phyloP scores from a whole-genome alignment of 1,140 invertebrate species.

The Solenopsis invicta region DNA sequence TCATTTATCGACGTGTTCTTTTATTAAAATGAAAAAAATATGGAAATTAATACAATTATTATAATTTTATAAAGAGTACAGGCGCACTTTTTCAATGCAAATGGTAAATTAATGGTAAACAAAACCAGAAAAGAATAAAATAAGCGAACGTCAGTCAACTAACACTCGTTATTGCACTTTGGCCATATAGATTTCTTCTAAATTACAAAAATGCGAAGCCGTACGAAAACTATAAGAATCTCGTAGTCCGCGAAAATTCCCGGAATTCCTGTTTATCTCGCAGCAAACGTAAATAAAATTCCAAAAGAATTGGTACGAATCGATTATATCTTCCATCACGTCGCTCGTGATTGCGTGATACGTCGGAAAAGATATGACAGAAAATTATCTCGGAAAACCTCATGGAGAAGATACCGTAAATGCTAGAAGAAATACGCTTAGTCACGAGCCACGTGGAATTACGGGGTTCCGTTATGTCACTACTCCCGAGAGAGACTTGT shows the following conservation, averaged over 20 bases:
- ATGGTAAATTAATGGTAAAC: neutral
- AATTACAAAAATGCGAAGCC: too few species aligned
- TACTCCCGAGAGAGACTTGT: neutral
- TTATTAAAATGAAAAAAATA: neutral
- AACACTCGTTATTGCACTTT: neutral
- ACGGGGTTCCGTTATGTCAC: neutral
- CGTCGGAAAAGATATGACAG: neutral
- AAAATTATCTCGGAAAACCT: neutral
- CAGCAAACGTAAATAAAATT: neutral
- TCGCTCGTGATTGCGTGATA: neutral
- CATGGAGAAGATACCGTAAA: neutral
- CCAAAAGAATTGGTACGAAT: neutral
- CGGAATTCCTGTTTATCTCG: neutral
- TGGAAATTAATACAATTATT: neutral
- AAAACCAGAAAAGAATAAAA: neutral
- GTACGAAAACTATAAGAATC: too few species aligned
- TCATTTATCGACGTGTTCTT: slow-evolving; percentile 2
- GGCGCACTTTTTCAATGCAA: neutral
- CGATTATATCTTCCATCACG: neutral
- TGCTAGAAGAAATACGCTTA: neutral
- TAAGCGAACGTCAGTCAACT: neutral
- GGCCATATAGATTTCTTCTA: too few species aligned
- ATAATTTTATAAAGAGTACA: neutral
- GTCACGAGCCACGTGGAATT: neutral
- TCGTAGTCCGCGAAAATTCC: neutral